Percentiles rank a stretch among this genome's conserved stretches.
Conservation (phyloP, 1,140 invertebrate species). For the Triops cancriformis region DNA sequence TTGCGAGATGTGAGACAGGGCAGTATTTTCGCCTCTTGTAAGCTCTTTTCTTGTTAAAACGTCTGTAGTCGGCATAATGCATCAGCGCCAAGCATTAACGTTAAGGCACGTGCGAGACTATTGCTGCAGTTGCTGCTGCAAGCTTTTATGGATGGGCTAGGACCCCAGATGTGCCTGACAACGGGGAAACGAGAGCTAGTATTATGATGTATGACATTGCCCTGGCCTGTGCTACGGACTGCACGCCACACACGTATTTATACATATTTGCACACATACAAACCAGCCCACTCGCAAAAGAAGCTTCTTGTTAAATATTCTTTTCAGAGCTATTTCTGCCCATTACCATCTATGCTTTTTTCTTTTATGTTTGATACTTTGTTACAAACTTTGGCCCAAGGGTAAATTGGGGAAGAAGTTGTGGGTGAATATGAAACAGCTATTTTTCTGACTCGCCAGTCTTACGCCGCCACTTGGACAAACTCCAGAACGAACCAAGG, state of each 20-base stretch:
- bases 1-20: background rate
- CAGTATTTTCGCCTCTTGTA: background rate
- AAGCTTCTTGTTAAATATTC: background rate
- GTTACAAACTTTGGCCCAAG: too few species aligned
- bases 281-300: background rate
- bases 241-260: background rate
- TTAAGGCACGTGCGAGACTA: background rate
- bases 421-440: too few species aligned
- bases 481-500: too few species aligned
- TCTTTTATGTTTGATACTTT: too few species aligned
- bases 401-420: too few species aligned
- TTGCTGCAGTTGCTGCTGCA: slow-evolving; percentile 12
- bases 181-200: background rate
- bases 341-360: background rate
- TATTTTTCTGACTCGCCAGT: too few species aligned
- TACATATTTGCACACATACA: background rate
- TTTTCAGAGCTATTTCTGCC: background rate
- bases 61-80: background rate
- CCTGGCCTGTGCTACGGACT: background rate
- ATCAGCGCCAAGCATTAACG: background rate
- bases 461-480: too few species aligned
- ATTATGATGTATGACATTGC: background rate
- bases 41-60: background rate
- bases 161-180: slow-evolving; percentile 6
- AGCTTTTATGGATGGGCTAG: slow-evolving; percentile 9